These are phyloP conservation scores for Champsocephalus esox DNA, from an alignment of 2,797 vertebrate genomes.

Conservation along the genomic window DNA sequence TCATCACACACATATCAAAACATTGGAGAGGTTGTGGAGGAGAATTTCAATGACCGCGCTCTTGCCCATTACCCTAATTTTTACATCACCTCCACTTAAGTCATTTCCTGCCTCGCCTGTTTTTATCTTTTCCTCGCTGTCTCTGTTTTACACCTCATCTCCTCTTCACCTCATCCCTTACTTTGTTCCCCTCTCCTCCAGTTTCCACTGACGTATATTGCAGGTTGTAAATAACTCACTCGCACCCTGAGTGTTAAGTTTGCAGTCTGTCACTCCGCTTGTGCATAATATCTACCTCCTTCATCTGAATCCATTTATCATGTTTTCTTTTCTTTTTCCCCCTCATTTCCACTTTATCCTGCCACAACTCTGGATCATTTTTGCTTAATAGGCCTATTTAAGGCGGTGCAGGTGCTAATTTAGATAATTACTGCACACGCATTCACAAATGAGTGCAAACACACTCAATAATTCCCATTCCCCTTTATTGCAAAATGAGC, in stretches of 20 bases:
- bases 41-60: constrained; percentile 59
- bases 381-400: constrained; percentile 16
- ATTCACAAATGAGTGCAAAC: constrained; percentile 29
- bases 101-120: constrained; percentile 27
- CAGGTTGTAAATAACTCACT: constrained; percentile 41
- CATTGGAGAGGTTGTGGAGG: constrained; percentile 35
- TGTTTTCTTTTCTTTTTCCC: neutral
- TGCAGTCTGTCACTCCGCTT: neutral
- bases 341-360: constrained; percentile 6
- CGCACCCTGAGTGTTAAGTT: constrained; percentile 36
- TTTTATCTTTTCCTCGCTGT: constrained; percentile 31
- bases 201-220: constrained; percentile 37
- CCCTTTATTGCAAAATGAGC: constrained; percentile 21
- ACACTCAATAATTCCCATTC: constrained; percentile 8
- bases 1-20: constrained; percentile 31
- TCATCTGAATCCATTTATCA: neutral
- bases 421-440: constrained; percentile 38
- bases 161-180: neutral
- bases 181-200: constrained; percentile 4
- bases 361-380: neutral
- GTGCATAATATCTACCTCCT: neutral
- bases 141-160: constrained; percentile 32
- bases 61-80: constrained; percentile 37
- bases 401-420: constrained; percentile 38
- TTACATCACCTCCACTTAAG: constrained; percentile 27